Base-by-base conservation (phyloP, 2,888 invertebrate species). In the Zaprionus bogoriensis region DNA sequence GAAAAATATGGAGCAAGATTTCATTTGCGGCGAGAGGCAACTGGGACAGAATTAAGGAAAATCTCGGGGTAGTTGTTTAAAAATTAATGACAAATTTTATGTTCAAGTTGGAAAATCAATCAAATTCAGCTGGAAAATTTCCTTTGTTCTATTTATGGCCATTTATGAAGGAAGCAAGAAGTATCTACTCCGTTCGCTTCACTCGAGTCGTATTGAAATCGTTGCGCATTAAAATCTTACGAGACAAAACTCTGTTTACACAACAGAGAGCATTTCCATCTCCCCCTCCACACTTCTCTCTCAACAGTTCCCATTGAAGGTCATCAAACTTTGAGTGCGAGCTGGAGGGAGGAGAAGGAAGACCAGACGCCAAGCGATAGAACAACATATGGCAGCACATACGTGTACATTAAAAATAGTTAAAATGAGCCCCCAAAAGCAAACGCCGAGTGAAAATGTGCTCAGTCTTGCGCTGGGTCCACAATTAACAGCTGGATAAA, bases 401-500 rank as follows among this genome's bases (percentile, higher is more conserved):
- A 41, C 22, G 44, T 39, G 7, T 28, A 27, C 48, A 32, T 64
- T 67, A 68, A 57, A 77, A 67, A 74, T 68, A 78, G 75, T 85
- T 68, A 61, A 55, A 58, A 50, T 61, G 54, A 51, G 55, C 50
- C 58, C 55, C 50, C 48, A 62, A 63, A 55, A 41, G 17, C 12
- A 19, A 28, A 39, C 14, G 12, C 10, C 14, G 17, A 28, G 17
- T 32, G 54, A 41, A 64, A 64, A 52, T 39, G 22, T 52, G 19
- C 28, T 47, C 46, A 27, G 45, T 27, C 28, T 14, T 38, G 68
- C 39, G 47, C 23, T 60, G 60, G 36, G 19, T 59, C 41, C 67
- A 68, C 82, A 81, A 82, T 80, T 83, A 83, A 83, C 87, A 80
- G 80, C 80, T 80, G 80, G 59, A 76, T 76, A 83, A 80, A 80